Evolutionary conservation across 2,113 vertebrate genomes (phyloP).

Genomic region (Lota lota): DNA sequence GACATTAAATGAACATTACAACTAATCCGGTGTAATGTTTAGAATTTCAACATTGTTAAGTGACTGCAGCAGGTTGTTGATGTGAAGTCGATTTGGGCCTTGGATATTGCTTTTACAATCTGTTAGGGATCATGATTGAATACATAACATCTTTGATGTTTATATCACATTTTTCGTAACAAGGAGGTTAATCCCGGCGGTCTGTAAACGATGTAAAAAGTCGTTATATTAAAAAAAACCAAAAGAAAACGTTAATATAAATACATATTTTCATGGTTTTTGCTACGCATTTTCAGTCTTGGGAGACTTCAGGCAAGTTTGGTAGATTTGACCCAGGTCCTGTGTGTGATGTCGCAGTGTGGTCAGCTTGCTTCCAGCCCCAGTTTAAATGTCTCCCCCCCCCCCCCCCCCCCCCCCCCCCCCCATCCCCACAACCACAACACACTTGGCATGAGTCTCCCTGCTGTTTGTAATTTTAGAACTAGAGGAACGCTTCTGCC

Average conservation of each 20-base stretch:
- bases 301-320: neutral
- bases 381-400: slow-evolving; percentile 18
- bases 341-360: neutral
- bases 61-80: no score
- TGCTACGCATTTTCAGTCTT: neutral
- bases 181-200: no score
- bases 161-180: no score
- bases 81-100: no score
- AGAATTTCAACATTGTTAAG: no score
- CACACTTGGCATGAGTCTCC: slow-evolving; percentile 34
- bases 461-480: slow-evolving; percentile 46
- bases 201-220: neutral
- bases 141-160: no score
- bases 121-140: no score
- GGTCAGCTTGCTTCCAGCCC: neutral
- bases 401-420: no score
- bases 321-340: neutral
- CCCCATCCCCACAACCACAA: slow-evolving; percentile 21
- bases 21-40: no score
- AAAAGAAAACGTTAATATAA: neutral
- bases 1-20: no score
- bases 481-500: slow-evolving; percentile 18
- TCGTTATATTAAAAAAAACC: neutral
- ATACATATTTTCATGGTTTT: neutral
- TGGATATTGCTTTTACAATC: no score